Evolutionary conservation across 2,113 vertebrate genomes (phyloP), one percentile per base, ranked within the genome.

Genomic region (Microtus ochrogaster): DNA sequence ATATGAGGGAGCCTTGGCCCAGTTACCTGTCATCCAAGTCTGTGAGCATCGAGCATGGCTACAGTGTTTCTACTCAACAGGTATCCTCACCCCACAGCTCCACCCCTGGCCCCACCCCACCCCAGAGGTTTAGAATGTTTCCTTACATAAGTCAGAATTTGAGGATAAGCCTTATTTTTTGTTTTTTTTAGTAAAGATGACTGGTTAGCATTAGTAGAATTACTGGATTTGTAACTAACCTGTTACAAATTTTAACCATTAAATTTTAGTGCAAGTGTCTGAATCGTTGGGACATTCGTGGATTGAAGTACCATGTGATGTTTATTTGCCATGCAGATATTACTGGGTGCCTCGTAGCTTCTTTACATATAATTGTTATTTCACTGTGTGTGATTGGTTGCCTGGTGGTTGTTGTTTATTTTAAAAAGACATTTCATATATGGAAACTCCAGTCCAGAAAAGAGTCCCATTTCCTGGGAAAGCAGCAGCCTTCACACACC

Each of bases 161-260:
- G 92, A 96, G 41, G 14, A 0, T 87, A 74, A 78, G 39, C 86
- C 26, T 84, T 86, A 14, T 1, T 74, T 89, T 89, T 94, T 95
- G 19, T 86, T 77, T 36, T 55, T 70, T 90, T 89, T 52, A 41
- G 14, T 83, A 83, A 90, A 87, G 17, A 63, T 77, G 39, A 92
- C 44, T 94, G 89, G 26, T 79, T 39, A 78, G 58, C 91, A 26
- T 74, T 30, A 73, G n/a, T 87, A 85, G 17, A 76, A 26, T 89
- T 79, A 36, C 39, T 55, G 91, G 52, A 28, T 86, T 65, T 66
- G 55, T 82, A 96, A 81, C 81, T 65, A 49, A 92, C 82, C 82
- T 76, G 28, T 66, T 49, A 49, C 49, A 49, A 49, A 49, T 12
- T 49, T 49, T 49, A 49, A 49, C 49, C 12, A 63, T 95, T 92